These are phyloP conservation scores for Neostethus bicornis DNA, from an alignment of 2,797 vertebrate species.

Conservation along the genomic window DNA sequence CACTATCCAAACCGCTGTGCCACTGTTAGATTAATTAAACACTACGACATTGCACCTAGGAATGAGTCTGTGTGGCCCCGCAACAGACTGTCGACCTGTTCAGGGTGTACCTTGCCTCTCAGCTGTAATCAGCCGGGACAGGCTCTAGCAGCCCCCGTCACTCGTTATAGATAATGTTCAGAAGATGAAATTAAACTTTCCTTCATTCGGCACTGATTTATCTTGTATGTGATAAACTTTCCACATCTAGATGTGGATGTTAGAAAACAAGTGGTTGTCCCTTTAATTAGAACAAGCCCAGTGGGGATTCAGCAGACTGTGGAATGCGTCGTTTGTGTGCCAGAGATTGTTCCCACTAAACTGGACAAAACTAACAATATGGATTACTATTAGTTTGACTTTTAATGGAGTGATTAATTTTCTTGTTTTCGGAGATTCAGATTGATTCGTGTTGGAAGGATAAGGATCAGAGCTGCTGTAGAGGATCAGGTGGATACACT, in stretches of 20 bases:
- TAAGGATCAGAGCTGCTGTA: slow-evolving; percentile 54
- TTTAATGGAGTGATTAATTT: slow-evolving; percentile 17
- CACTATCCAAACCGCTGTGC: too few relatives aligned
- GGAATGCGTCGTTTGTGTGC: slow-evolving; percentile 79
- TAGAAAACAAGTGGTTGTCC: slow-evolving; percentile 71
- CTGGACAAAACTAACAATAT: slow-evolving; percentile 51
- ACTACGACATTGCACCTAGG: too few relatives aligned
- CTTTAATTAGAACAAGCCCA: slow-evolving; percentile 78
- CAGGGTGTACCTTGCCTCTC: too few relatives aligned
- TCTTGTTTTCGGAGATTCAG: not conserved
- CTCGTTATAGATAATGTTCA: too few relatives aligned
- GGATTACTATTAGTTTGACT: slow-evolving; percentile 26
- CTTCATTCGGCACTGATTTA: slow-evolving; percentile 19
- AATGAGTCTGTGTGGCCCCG: too few relatives aligned
- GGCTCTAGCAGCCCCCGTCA: too few relatives aligned
- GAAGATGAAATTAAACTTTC: too few relatives aligned
- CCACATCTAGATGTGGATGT: slow-evolving; percentile 6
- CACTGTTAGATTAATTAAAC: too few relatives aligned
- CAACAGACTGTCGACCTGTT: too few relatives aligned
- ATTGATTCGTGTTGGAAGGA: slow-evolving; percentile 38
- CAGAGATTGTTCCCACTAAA: slow-evolving; percentile 75
- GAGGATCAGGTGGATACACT: slow-evolving; percentile 74
- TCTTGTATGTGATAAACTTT: slow-evolving; percentile 1
- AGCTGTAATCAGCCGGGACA: too few relatives aligned
- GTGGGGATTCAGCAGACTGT: slow-evolving; percentile 71